These are phyloP conservation scores for Helicoverpa armigera DNA, from an alignment of 1,140 invertebrate genomes.

Conservation along the genomic window DNA sequence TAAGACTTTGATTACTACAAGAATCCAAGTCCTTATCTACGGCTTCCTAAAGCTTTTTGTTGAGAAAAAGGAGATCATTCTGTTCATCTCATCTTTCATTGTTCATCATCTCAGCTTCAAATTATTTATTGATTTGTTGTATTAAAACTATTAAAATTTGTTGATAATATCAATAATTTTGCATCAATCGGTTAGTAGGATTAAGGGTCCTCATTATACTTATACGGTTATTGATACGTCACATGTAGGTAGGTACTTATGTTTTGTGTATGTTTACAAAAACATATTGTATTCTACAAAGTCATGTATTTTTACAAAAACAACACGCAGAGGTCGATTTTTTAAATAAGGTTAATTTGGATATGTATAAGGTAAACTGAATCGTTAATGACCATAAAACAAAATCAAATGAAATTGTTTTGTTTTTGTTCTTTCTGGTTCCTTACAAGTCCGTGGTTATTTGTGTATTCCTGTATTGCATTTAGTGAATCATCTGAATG, in stretches of 20 bases:
- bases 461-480: constrained; percentile 23
- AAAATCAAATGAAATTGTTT: not conserved
- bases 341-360: constrained; percentile 1
- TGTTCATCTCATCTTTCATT: too few species aligned
- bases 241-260: not conserved
- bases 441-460: not conserved
- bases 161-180: too few species aligned
- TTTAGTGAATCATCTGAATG: constrained; percentile 46
- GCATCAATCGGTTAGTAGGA: not conserved
- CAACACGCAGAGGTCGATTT: constrained; percentile 6
- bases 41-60: too few species aligned
- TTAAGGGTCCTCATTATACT: not conserved
- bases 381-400: constrained; percentile 17
- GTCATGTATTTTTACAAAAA: constrained; percentile 19
- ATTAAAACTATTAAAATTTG: too few species aligned
- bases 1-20: too few species aligned
- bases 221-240: not conserved
- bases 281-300: not conserved
- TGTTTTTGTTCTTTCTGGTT: constrained; percentile 4
- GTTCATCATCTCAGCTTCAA: too few species aligned
- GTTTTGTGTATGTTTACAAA: not conserved
- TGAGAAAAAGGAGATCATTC: too few species aligned
- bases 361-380: constrained; percentile 10
- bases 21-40: too few species aligned
- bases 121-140: too few species aligned